Evolutionary conservation across 2,797 vertebrate genomes (phyloP).

Genomic region (Erethizon dorsatum): DNA sequence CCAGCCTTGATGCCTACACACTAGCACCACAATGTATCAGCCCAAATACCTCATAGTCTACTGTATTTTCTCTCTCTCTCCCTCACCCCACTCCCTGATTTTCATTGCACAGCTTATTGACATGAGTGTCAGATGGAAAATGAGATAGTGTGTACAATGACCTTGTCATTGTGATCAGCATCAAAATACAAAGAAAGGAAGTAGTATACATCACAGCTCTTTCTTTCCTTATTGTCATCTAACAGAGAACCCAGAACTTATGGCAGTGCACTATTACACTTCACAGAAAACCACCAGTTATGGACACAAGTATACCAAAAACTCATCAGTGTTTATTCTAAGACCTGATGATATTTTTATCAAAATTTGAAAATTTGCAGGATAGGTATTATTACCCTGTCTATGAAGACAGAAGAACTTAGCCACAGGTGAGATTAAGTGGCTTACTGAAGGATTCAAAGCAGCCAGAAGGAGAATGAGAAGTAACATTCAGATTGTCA

Average conservation of each 20-base stretch:
- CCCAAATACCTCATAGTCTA: not conserved
- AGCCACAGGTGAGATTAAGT: not conserved
- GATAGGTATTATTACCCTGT: not conserved
- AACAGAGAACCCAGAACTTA: not conserved
- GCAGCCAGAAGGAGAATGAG: not conserved
- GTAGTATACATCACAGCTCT: not conserved
- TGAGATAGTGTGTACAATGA: not conserved
- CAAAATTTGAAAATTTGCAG: not conserved
- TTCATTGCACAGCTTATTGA: not conserved
- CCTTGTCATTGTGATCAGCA: not conserved
- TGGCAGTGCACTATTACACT: not conserved
- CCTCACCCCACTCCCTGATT: not conserved
- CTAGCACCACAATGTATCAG: not conserved
- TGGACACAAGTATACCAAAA: not conserved
- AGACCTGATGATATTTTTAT: not conserved
- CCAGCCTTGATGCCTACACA: not conserved
- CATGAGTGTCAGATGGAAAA: not conserved
- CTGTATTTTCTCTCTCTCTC: not conserved
- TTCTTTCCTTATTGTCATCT: not conserved
- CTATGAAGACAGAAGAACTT: not conserved
- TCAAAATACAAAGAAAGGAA: not conserved
- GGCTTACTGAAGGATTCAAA: not conserved
- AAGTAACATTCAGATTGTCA: not conserved
- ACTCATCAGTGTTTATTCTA: not conserved
- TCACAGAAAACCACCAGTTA: not conserved